Conservation (phyloP, 2,113 vertebrate genomes). For the Tychaedon coryphoeus region DNA sequence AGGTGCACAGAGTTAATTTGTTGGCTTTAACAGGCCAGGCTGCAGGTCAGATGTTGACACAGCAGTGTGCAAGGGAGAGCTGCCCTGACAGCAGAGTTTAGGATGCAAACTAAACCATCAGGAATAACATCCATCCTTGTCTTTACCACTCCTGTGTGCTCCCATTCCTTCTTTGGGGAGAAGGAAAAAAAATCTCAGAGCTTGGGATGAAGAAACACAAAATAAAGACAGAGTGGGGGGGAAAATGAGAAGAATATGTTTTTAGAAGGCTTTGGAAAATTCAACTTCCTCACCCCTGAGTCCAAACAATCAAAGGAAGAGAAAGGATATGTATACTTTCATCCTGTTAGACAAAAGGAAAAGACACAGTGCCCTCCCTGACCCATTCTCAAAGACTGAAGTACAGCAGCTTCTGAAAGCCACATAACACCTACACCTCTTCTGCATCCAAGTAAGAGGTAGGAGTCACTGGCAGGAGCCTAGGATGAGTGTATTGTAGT, state of each 20-base stretch:
- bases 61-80: neutral
- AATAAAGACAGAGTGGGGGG: neutral
- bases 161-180: neutral
- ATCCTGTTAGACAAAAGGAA: neutral
- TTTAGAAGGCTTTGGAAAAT: neutral
- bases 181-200: neutral
- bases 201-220: neutral
- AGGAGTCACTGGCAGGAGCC: neutral
- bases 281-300: neutral
- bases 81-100: neutral
- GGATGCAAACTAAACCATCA: fast-evolving
- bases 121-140: neutral
- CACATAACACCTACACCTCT: neutral
- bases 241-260: fast-evolving
- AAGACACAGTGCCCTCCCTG: neutral
- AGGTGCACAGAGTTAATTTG: neutral
- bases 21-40: neutral
- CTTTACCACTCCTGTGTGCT: neutral
- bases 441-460: neutral
- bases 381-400: neutral
- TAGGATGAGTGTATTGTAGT: neutral
- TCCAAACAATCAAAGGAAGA: neutral
- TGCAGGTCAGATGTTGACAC: fast-evolving
- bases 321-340: fast-evolving
- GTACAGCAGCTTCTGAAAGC: neutral